These are phyloP conservation scores for Achlya flavicornis DNA, from an alignment of 2,888 invertebrate species.

Conservation along the genomic window DNA sequence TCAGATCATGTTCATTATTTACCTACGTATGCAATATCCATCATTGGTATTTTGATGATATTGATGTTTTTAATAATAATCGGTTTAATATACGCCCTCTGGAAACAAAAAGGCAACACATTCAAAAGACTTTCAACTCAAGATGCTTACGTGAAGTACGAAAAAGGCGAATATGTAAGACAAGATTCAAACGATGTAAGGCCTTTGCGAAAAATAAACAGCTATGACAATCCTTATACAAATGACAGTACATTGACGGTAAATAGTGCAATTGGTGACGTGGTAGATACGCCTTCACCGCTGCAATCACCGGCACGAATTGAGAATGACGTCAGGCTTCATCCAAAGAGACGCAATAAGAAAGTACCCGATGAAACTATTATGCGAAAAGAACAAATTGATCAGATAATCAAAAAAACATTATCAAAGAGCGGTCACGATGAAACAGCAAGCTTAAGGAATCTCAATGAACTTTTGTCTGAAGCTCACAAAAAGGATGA, in stretches of 20 bases:
- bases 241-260: constrained; percentile 8
- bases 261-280: background rate
- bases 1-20: background rate
- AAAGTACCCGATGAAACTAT: background rate
- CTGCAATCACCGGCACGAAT: background rate
- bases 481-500: background rate
- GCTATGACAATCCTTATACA: background rate
- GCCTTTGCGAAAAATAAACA: background rate
- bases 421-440: background rate
- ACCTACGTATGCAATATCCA: background rate
- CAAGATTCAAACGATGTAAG: constrained; percentile 8
- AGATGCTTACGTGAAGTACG: background rate
- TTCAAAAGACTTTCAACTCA: background rate
- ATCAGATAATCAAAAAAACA: constrained; percentile 1
- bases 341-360: background rate
- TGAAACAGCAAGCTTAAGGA: constrained; percentile 4
- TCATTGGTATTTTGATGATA: background rate
- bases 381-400: constrained; percentile 1
- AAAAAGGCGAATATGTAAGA: background rate
- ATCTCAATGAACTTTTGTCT: background rate
- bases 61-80: constrained; percentile 2
- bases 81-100: background rate
- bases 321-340: background rate
- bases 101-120: background rate
- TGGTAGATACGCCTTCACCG: constrained; percentile 1